Conservation (phyloP, 2,113 vertebrate species). For the Takifugu bimaculatus region DNA sequence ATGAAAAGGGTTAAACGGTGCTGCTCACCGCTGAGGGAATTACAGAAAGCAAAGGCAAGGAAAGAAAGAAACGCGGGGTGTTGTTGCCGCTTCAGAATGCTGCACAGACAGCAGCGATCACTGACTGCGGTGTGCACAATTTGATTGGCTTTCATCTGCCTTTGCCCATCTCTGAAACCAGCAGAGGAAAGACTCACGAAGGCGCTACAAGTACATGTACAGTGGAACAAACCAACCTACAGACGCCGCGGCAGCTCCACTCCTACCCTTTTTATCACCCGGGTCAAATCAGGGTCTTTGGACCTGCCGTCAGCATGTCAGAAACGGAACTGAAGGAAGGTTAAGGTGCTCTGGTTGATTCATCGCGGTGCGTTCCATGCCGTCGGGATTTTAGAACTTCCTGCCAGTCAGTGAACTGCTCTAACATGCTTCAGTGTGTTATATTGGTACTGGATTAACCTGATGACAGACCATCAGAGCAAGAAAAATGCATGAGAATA, state of each 20-base stretch:
- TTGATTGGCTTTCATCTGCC: conserved; percentile 60
- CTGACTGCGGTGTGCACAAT: conserved; percentile 52
- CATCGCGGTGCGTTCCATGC: too few relatives aligned
- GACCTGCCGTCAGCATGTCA: neutral
- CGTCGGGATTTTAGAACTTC: too few relatives aligned
- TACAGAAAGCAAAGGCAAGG: conserved; percentile 52
- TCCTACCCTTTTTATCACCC: too few relatives aligned
- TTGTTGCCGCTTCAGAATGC: conserved; percentile 49
- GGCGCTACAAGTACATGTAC: conserved; percentile 51
- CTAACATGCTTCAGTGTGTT: too few relatives aligned
- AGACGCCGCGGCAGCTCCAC: too few relatives aligned
- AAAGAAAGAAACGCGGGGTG: conserved; percentile 35
- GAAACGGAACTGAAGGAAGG: too few relatives aligned
- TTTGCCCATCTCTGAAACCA: conserved; percentile 38
- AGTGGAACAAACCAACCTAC: conserved; percentile 52
- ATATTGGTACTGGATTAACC: too few relatives aligned
- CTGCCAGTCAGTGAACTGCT: too few relatives aligned
- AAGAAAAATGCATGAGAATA: too few relatives aligned
- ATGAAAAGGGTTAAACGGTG: conserved; percentile 68
- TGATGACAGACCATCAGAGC: too few relatives aligned
- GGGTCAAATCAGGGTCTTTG: too few relatives aligned
- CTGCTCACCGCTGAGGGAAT: conserved; percentile 59
- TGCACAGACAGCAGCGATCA: conserved; percentile 51
- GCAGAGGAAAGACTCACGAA: conserved; percentile 48
- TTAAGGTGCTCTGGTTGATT: too few relatives aligned